phyloP scores from a whole-genome alignment of 2,797 vertebrate genomes.

The Manis pentadactyla region DNA sequence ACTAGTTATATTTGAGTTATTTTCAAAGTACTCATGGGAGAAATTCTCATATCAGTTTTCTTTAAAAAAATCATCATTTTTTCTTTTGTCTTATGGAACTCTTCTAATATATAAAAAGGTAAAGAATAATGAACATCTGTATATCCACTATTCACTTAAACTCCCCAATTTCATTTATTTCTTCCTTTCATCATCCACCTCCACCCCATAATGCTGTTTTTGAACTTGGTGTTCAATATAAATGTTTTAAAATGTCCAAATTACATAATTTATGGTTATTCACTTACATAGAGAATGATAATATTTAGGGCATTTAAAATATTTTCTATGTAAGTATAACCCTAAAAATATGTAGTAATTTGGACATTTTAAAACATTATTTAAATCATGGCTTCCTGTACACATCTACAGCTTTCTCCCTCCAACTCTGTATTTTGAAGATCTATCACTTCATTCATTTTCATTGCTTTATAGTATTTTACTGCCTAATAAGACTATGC shows the following conservation, averaged over 20 bases:
- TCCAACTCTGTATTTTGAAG: not conserved
- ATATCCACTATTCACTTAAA: not conserved
- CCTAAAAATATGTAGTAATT: not conserved
- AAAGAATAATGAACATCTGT: not conserved
- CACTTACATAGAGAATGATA: not conserved
- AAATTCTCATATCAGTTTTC: not conserved
- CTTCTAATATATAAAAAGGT: not conserved
- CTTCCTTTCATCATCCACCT: not conserved
- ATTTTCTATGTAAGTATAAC: not conserved
- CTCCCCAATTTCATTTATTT: not conserved
- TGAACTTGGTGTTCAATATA: not conserved
- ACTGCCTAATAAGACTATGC: not conserved
- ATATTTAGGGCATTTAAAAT: not conserved
- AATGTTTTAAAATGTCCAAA: not conserved
- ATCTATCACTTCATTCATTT: not conserved
- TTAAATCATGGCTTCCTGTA: not conserved
- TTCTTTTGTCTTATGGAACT: not conserved
- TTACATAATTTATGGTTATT: not conserved
- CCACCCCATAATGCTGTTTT: not conserved
- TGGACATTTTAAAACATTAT: not conserved
- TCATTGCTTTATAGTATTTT: constrained; percentile 35
- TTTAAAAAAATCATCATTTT: not conserved
- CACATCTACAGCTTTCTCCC: not conserved
- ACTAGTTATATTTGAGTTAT: not conserved
- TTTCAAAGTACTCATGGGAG: not conserved